Evolutionary conservation across 2,888 invertebrate genomes (phyloP).

Genomic region (Hemithea aestivaria): DNA sequence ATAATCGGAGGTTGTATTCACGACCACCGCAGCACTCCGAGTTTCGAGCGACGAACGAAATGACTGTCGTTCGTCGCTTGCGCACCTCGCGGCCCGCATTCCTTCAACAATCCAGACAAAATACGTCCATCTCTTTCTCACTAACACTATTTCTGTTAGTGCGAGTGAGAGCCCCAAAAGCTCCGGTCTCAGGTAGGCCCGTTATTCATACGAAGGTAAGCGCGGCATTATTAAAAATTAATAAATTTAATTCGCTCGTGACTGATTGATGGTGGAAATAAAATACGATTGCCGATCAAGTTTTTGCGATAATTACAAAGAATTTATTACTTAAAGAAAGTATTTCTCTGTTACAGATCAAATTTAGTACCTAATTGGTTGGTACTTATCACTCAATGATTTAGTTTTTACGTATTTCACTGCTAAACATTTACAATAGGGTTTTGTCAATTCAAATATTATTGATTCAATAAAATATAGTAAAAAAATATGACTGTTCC

Average conservation of each 20-base stretch:
- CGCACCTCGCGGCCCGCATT: conserved; percentile 74
- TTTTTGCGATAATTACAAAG: too few species aligned
- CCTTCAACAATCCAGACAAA: conserved; percentile 60
- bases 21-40: conserved; percentile 49
- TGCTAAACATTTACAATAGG: too few species aligned
- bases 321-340: too few species aligned
- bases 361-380: too few species aligned
- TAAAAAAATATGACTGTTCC: too few species aligned
- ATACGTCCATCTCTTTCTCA: conserved; percentile 48
- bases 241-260: conserved; percentile 20
- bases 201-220: conserved; percentile 68
- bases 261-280: too few species aligned
- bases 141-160: conserved; percentile 16
- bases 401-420: too few species aligned
- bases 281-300: too few species aligned
- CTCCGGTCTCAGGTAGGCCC: conserved; percentile 44
- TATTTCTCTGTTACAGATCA: too few species aligned
- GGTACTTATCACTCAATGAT: too few species aligned
- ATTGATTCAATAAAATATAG: too few species aligned
- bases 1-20: conserved; percentile 37
- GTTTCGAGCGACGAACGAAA: conserved; percentile 59
- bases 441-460: too few species aligned
- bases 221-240: conserved; percentile 50
- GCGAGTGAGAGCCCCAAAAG: conserved; percentile 17
- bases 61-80: conserved; percentile 55